These are phyloP conservation scores for Halichondria panicea DNA, from an alignment of 37 sponge, comb jelly and placozoan genomes.

Conservation along the genomic window DNA sequence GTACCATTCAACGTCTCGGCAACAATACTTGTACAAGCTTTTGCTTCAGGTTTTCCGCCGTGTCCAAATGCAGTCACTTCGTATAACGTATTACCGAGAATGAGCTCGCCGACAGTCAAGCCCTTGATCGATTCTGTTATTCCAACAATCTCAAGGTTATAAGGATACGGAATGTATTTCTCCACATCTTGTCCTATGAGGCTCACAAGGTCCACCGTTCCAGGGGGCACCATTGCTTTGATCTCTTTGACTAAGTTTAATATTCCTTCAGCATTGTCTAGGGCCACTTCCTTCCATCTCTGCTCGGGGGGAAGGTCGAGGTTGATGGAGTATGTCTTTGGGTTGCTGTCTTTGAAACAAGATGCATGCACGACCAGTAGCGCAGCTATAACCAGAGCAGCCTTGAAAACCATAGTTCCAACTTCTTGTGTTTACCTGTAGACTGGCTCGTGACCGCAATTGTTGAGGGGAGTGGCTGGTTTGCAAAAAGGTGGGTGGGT, in stretches of 20 bases:
- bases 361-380: too few species aligned
- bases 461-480: too few species aligned
- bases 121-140: conserved; percentile 15
- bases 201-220: conserved; percentile 11
- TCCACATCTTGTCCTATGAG: conserved; percentile 35
- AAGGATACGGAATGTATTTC: conserved; percentile 69
- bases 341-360: too few species aligned
- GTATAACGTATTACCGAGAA: conserved; percentile 67
- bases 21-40: conserved; percentile 87
- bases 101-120: conserved; percentile 1
- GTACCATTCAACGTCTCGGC: conserved; percentile 62
- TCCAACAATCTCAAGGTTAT: conserved; percentile 59
- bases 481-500: too few species aligned
- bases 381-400: too few species aligned
- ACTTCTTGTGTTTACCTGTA: too few species aligned
- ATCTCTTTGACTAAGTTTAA: conserved; percentile 6
- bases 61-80: conserved; percentile 61
- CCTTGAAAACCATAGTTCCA: too few species aligned
- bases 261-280: conserved; percentile 19
- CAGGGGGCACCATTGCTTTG: conserved; percentile 45
- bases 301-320: conserved; percentile 48
- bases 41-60: background rate
- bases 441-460: too few species aligned
- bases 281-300: conserved; percentile 54
- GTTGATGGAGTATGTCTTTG: conserved; percentile 58